These are phyloP conservation scores for Taenioides sp. DNA, from an alignment of 2,797 vertebrate genomes.

Conservation along the genomic window DNA sequence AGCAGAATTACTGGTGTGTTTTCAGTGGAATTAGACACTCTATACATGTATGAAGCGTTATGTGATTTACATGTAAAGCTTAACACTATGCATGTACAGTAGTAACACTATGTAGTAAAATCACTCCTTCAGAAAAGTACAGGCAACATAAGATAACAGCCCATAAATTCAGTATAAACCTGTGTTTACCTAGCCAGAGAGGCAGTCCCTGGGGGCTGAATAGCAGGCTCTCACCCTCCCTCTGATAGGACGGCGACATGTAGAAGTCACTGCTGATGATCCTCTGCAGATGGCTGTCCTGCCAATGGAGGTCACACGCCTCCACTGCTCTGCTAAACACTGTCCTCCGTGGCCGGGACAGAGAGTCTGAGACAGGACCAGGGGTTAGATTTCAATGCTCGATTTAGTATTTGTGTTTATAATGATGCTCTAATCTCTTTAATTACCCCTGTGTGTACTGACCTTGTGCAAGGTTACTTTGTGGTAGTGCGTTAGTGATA, in stretches of 20 bases:
- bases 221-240: conserved; percentile 91
- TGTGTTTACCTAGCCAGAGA: conserved; percentile 87
- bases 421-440: background rate
- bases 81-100: conserved; percentile 14
- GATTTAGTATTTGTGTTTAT: background rate
- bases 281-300: conserved; percentile 97
- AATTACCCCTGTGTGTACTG: conserved; percentile 49
- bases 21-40: conserved; percentile 42
- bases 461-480: conserved; percentile 91
- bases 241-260: conserved; percentile 90
- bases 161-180: background rate
- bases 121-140: background rate
- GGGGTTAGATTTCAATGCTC: background rate
- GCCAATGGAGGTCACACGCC: conserved; percentile 97
- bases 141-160: background rate
- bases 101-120: background rate
- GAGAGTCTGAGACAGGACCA: conserved; percentile 78
- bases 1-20: conserved; percentile 60
- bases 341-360: conserved; percentile 89
- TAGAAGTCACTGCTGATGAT: conserved; percentile 98
- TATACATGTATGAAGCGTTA: conserved; percentile 14
- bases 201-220: conserved; percentile 96
- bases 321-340: conserved; percentile 95
- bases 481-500: conserved; percentile 94
- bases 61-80: conserved; percentile 6